Conservation (phyloP, 53 echinoderm and acorn worm species). For the Patiria pectinifera region DNA sequence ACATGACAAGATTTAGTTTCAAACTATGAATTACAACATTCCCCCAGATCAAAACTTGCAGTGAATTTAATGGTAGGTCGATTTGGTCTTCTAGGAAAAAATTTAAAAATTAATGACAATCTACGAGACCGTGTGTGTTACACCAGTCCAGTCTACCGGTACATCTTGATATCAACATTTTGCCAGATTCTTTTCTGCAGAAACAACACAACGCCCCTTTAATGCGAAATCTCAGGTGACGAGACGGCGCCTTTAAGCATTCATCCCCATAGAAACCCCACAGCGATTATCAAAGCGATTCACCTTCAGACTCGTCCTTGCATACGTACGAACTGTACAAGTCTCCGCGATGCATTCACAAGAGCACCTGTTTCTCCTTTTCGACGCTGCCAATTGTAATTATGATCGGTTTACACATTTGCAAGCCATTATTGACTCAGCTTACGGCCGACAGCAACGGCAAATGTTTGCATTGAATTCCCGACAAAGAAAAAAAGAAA, state of each 20-base stretch:
- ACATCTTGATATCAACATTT: too few species aligned
- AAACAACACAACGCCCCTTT: too few species aligned
- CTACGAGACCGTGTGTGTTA: too few species aligned
- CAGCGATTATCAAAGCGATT: not conserved
- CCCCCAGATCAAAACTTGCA: too few species aligned
- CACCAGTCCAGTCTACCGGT: too few species aligned
- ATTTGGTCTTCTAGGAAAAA: too few species aligned
- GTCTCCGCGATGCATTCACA: not conserved
- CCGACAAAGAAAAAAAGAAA: not conserved
- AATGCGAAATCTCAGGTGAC: not conserved
- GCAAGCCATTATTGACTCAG: constrained; percentile 1
- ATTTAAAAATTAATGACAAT: too few species aligned
- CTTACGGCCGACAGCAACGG: not conserved
- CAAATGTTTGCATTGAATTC: not conserved
- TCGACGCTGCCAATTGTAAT: not conserved
- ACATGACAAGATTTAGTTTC: too few species aligned
- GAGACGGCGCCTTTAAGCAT: not conserved
- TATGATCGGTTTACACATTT: constrained; percentile 2
- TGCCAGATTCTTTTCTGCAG: too few species aligned
- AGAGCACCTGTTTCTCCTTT: not conserved
- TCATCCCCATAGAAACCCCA: not conserved
- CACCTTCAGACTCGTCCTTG: not conserved
- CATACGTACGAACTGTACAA: not conserved
- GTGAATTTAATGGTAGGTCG: too few species aligned
- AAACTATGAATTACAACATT: too few species aligned